Conservation (phyloP, 2,888 invertebrate species). For the Eupithecia subumbrata region DNA sequence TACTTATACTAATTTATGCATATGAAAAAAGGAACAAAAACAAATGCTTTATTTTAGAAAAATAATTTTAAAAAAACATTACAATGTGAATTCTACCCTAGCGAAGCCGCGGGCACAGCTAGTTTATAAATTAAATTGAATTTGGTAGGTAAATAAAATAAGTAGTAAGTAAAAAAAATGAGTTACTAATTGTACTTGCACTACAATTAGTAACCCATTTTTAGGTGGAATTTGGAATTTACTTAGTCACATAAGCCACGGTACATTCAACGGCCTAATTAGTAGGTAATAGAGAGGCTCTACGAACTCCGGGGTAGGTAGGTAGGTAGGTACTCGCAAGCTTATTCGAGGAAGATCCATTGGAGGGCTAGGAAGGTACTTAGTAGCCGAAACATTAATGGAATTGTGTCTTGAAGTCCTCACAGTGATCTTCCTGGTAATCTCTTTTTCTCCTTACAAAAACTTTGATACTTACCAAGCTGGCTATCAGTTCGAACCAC, state of each 20-base stretch:
- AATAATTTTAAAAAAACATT: neutral
- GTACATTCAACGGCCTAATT: too few species aligned
- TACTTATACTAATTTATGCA: neutral
- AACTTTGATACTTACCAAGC: neutral
- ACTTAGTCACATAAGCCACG: too few species aligned
- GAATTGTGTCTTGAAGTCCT: neutral
- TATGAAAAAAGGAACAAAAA: too few species aligned
- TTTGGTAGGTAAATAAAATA: neutral
- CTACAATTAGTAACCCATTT: neutral
- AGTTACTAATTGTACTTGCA: too few species aligned
- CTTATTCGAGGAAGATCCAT: too few species aligned
- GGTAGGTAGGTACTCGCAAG: too few species aligned
- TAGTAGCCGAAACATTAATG: neutral
- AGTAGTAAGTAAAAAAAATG: too few species aligned
- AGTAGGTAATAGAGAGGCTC: too few species aligned
- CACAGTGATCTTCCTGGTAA: neutral
- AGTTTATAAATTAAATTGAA: neutral
- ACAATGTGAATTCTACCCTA: neutral
- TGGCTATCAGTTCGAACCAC: neutral
- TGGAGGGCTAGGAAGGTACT: neutral
- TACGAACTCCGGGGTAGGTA: too few species aligned
- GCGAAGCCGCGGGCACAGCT: neutral
- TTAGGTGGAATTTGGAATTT: neutral
- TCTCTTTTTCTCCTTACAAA: neutral
- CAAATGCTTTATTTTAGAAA: too few species aligned